Evolutionary conservation across 2,113 vertebrate species (phyloP), one percentile per base, ranked within the genome.

Genomic region (Gobiocypris rarus): DNA sequence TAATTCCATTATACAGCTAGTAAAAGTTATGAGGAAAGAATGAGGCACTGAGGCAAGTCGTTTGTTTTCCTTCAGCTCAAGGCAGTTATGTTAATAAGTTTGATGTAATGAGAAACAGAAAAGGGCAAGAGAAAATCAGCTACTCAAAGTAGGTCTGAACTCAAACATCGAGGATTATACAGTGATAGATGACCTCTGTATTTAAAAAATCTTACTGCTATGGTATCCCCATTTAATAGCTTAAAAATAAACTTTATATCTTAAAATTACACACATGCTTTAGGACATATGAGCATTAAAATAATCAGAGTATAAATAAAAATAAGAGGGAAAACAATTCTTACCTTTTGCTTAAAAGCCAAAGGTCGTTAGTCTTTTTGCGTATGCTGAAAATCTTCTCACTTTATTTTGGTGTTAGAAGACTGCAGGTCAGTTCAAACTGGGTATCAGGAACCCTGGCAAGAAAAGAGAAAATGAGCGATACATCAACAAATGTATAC

Each of bases 371-470:
- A 70, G 67, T 75, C 84, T 86, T 50, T 14, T 15, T 84, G 81
- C 76, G 86, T 89, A 79, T 74, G 22, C 82, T 61, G 75, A 86
- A 82, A 41, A 85, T 70, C 89, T 56, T 81, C 52, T 81, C 65
- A 78, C 84, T 86, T 86, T 83, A 59, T 87, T 63, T 85, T 83
- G 85, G 75, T 83, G 87, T 88, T 59, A 59, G 76, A 54, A 52
- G 63, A 26, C 56, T 43, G 76, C 28, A 63, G 81, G 82, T 86
- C 56, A 90, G 85, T 86, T 85, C 78, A 87, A 52, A 87, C 81
- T 78, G 82, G 84, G 71, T 89, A 87, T 91, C 87, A 90, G 88
- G 89, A 92, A 84, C 89, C 91, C 94, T 94, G 91, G 19, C 82
- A 93, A 89, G 38, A 52, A 88, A 85, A 87, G 6, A 87, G 77